Evolutionary conservation across 2,113 vertebrate species (phyloP).

Genomic region (Xiphorhynchus elegans): DNA sequence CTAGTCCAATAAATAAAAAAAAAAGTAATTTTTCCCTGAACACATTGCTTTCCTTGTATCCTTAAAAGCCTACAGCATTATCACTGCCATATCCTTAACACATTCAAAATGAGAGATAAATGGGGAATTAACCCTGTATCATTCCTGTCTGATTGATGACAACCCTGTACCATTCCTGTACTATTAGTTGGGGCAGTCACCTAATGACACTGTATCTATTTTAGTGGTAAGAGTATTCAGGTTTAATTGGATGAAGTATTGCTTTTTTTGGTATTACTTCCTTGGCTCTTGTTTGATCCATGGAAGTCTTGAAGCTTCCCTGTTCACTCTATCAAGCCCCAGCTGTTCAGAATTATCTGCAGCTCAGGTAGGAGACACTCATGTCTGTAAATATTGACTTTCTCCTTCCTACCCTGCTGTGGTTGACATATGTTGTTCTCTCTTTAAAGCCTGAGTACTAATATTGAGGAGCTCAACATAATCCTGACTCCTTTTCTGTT

Average conservation of each 20-base stretch:
- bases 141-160: not conserved
- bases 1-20: not conserved
- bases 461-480: not conserved
- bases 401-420: not conserved
- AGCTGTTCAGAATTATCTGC: not conserved
- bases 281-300: not conserved
- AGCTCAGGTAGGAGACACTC: not conserved
- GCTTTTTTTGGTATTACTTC: not conserved
- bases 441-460: not conserved
- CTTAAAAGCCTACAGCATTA: not conserved
- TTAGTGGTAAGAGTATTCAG: not conserved
- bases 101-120: not conserved
- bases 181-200: not conserved
- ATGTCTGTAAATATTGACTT: not conserved
- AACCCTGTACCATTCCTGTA: not conserved
- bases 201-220: not conserved
- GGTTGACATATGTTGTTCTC: not conserved
- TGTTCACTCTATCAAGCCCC: not conserved
- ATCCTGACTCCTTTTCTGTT: not conserved
- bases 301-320: not conserved
- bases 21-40: not conserved
- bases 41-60: not conserved
- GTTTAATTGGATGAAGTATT: not conserved
- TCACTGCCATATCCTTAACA: not conserved
- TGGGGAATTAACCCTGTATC: not conserved